Conservation (phyloP, 2,888 invertebrate species). For the Drosophila helvetica region DNA sequence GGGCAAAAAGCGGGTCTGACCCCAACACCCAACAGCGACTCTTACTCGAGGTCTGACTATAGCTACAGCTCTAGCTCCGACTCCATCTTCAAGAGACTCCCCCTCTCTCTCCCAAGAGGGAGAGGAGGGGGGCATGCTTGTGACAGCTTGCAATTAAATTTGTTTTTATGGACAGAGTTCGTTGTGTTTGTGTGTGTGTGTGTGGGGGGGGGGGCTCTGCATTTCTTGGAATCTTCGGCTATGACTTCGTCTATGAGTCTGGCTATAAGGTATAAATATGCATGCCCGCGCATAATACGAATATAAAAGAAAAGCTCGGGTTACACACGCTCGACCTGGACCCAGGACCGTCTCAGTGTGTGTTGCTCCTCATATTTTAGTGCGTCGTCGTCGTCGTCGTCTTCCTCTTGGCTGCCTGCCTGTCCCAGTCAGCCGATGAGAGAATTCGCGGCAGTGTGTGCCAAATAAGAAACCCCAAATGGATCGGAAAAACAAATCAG, state of each 20-base stretch:
- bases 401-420: not conserved
- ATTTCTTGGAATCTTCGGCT: slow-evolving; percentile 67
- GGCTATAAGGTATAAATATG: slow-evolving; percentile 66
- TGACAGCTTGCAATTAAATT: slow-evolving; percentile 79
- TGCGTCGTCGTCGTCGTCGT: slow-evolving; percentile 18
- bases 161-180: slow-evolving; percentile 68
- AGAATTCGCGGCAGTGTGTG: slow-evolving; percentile 11
- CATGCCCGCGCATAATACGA: slow-evolving; percentile 75
- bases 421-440: slow-evolving; percentile 30
- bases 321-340: slow-evolving; percentile 71
- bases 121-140: slow-evolving; percentile 41
- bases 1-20: slow-evolving; percentile 35
- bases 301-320: slow-evolving; percentile 76
- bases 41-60: slow-evolving; percentile 37
- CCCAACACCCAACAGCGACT: slow-evolving; percentile 21
- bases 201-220: slow-evolving; percentile 47
- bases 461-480: slow-evolving; percentile 22
- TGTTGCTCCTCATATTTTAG: slow-evolving; percentile 41
- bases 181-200: not conserved
- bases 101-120: slow-evolving; percentile 30
- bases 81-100: slow-evolving; percentile 17
- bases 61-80: slow-evolving; percentile 27
- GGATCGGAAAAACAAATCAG: slow-evolving; percentile 8
- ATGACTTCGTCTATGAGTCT: slow-evolving; percentile 45
- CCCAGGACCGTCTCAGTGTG: slow-evolving; percentile 51